phyloP scores from a whole-genome alignment of 2,888 invertebrate species.

The Amblyjoppa fuscipennis region DNA sequence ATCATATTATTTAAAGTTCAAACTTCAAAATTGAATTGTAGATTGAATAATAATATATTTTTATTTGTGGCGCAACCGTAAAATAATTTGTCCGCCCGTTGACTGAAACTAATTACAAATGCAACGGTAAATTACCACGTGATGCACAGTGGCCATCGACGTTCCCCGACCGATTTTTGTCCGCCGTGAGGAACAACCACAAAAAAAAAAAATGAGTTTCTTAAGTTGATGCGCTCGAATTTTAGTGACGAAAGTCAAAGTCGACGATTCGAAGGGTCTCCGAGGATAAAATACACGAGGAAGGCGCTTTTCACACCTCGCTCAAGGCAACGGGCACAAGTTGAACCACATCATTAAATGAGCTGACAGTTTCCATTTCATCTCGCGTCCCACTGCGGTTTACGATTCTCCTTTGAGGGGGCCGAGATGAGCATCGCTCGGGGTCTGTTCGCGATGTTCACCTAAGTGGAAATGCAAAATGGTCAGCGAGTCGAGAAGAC shows the following conservation, averaged over 20 bases:
- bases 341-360: constrained; percentile 83
- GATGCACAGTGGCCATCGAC: not conserved
- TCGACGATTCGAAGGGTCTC: not conserved
- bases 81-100: not conserved
- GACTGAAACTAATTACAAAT: too few relatives aligned
- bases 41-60: too few relatives aligned
- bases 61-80: too few relatives aligned
- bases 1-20: too few relatives aligned
- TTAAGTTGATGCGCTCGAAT: not conserved
- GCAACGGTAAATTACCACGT: not conserved
- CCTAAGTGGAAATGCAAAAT: constrained; percentile 82
- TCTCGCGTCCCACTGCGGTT: constrained; percentile 77
- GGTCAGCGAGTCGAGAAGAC: constrained; percentile 69
- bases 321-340: constrained; percentile 65
- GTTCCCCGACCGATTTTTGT: not conserved
- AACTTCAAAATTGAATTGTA: too few relatives aligned
- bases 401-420: constrained; percentile 80
- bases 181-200: not conserved
- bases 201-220: not conserved
- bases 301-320: constrained; percentile 74
- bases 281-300: not conserved
- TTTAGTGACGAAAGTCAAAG: not conserved
- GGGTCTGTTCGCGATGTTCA: constrained; percentile 74
- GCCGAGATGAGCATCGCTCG: constrained; percentile 58
- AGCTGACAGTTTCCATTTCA: constrained; percentile 75